phyloP scores from a whole-genome alignment of 2,797 vertebrate species.

The Rhadinocentrus ornatus region DNA sequence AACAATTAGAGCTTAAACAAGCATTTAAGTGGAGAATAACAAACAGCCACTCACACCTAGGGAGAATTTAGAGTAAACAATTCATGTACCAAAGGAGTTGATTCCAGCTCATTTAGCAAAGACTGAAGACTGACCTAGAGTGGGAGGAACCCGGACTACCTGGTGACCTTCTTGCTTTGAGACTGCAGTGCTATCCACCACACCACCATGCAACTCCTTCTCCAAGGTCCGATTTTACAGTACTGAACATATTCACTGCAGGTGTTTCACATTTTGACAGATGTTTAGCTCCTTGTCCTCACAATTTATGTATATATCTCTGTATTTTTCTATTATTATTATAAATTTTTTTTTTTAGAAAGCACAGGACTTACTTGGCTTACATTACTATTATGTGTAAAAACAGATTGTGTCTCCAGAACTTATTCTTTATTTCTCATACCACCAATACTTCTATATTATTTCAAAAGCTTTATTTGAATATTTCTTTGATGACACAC shows the following conservation, averaged over 20 bases:
- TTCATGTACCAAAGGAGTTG: too few relatives aligned
- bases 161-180: too few relatives aligned
- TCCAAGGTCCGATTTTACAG: constrained; percentile 53
- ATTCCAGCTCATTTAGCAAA: too few relatives aligned
- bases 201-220: not conserved
- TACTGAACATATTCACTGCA: constrained; percentile 51
- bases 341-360: constrained; percentile 9
- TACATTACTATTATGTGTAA: not conserved
- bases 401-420: not conserved
- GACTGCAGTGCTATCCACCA: too few relatives aligned
- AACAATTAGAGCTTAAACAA: not conserved
- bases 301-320: constrained; percentile 12
- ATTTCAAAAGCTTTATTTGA: not conserved
- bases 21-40: too few relatives aligned
- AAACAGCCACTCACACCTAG: too few relatives aligned
- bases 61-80: too few relatives aligned
- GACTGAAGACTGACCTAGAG: too few relatives aligned
- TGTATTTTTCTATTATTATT: constrained; percentile 6
- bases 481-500: not conserved
- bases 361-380: not conserved
- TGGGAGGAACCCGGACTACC: too few relatives aligned
- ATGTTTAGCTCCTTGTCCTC: constrained; percentile 16
- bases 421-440: not conserved
- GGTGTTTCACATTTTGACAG: constrained; percentile 32
- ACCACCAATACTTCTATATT: not conserved